Conservation (phyloP, 2,113 vertebrate genomes). For the Tupaia tana region DNA sequence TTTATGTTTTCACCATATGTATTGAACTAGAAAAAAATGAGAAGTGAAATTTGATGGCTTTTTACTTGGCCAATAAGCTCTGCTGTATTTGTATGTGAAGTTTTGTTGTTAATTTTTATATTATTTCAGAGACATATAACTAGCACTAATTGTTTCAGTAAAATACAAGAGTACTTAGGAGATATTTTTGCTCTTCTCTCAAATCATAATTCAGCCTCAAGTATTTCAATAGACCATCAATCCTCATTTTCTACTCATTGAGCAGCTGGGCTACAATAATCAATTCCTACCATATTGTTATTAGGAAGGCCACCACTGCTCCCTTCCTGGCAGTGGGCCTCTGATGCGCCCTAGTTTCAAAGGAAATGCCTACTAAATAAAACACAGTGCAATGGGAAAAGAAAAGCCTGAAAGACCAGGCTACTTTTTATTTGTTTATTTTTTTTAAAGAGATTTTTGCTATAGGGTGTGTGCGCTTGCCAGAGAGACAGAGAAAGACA, state of each 20-base stretch:
- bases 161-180: slow-evolving; percentile 59
- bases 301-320: not conserved
- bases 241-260: slow-evolving; percentile 63
- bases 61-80: slow-evolving; percentile 41
- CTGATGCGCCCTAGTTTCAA: slow-evolving; percentile 23
- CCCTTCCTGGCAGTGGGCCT: not conserved
- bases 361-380: slow-evolving; percentile 54
- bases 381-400: not conserved
- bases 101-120: slow-evolving; percentile 61
- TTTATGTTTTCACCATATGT: slow-evolving; percentile 71
- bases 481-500: too few relatives aligned
- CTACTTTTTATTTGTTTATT: not conserved
- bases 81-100: not conserved
- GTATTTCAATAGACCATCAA: slow-evolving; percentile 58
- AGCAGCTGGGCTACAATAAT: slow-evolving; percentile 49
- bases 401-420: not conserved
- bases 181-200: slow-evolving; percentile 62
- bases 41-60: slow-evolving; percentile 45
- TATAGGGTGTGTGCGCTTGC: too few relatives aligned
- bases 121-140: slow-evolving; percentile 40
- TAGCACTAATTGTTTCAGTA: slow-evolving; percentile 68
- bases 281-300: not conserved
- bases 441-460: too few relatives aligned
- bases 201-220: slow-evolving; percentile 51
- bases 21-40: slow-evolving; percentile 59